These are phyloP conservation scores for Sigmodon hispidus DNA, from an alignment of 2,113 vertebrate species.

Conservation along the genomic window DNA sequence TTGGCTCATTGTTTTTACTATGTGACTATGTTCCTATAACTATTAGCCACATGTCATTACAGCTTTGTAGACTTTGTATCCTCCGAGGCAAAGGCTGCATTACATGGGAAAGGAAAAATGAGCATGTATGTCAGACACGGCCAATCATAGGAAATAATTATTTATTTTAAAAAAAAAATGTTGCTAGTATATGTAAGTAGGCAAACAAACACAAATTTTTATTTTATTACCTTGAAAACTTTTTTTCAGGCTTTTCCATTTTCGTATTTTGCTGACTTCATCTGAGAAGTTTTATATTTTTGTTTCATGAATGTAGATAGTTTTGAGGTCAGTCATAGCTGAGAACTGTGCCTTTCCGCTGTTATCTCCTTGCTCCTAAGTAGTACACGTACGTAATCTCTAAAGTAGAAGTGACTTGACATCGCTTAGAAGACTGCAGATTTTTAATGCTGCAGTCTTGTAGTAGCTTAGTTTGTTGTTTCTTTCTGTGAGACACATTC, in stretches of 20 bases:
- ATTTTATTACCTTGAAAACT: constrained; percentile 1
- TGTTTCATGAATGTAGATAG: constrained; percentile 1
- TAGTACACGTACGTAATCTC: constrained; percentile 20
- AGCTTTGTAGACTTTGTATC: neutral
- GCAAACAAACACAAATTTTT: constrained; percentile 1
- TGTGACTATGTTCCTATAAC: neutral
- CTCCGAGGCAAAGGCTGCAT: neutral
- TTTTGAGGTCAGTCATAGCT: constrained; percentile 33
- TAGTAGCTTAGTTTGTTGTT: neutral
- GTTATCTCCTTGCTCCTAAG: neutral
- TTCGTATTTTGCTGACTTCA: constrained; percentile 43
- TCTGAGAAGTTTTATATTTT: neutral
- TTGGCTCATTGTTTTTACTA: neutral
- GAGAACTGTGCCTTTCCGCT: neutral
- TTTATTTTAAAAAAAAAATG: neutral
- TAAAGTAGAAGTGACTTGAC: neutral
- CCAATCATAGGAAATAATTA: neutral
- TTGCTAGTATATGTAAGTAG: neutral
- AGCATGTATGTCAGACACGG: neutral
- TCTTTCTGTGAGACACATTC: neutral
- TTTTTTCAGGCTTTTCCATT: neutral
- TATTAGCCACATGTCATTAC: neutral
- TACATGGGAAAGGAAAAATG: neutral
- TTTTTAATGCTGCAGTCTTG: neutral
- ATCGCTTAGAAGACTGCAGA: neutral